A percentile compares a stretch with the other conserved stretches of the same genome.
Conservation (phyloP, 2,797 vertebrate genomes). For the Aldrovandia affinis region DNA sequence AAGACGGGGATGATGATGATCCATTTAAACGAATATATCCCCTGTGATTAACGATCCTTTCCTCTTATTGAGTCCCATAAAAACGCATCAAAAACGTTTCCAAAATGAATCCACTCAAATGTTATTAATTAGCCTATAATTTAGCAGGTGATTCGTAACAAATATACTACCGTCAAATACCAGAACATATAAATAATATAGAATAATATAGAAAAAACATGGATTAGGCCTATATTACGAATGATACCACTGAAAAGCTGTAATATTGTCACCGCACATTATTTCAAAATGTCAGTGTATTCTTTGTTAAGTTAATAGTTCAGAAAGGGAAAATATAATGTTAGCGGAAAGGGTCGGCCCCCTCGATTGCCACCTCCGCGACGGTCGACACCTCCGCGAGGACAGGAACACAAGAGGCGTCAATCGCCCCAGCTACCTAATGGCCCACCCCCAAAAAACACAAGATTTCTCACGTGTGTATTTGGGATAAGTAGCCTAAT, state of each 20-base stretch:
- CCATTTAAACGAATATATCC: neutral
- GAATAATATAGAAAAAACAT: no score
- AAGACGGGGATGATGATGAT: neutral
- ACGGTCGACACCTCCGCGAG: neutral
- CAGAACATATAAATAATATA: no score
- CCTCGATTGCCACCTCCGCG: neutral
- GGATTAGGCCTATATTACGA: no score
- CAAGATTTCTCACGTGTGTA: slow-evolving; percentile 68
- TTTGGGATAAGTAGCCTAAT: slow-evolving; percentile 75
- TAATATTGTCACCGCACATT: neutral
- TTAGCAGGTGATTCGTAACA: no score
- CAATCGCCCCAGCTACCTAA: slow-evolving; percentile 55
- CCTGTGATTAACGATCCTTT: no score
- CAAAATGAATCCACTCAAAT: no score
- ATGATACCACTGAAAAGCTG: neutral
- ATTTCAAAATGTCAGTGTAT: neutral
- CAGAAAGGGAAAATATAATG: neutral
- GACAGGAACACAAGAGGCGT: slow-evolving; percentile 56
- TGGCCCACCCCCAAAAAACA: slow-evolving; percentile 68
- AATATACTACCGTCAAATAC: no score
- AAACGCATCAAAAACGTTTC: no score
- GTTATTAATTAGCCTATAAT: no score
- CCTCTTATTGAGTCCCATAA: no score
- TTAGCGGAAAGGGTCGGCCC: slow-evolving; percentile 13
- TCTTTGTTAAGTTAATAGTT: neutral